Evolutionary conservation across 1,140 invertebrate species (phyloP), one percentile per base, ranked within the genome.

Genomic region (Brachionus manjavacas): DNA sequence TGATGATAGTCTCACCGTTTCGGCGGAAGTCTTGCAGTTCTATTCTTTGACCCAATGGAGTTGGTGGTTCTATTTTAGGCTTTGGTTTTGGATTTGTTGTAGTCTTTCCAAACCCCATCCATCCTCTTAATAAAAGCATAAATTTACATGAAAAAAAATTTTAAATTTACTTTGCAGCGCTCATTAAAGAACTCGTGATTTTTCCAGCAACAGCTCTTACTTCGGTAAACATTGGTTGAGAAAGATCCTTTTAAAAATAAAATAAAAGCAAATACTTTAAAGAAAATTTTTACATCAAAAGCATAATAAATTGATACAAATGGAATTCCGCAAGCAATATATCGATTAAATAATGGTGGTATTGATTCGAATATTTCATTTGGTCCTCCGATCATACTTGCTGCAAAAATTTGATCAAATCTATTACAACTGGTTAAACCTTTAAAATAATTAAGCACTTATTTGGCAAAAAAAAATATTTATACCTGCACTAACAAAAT

Each of bases 251-350:
- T 8, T 85, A 16, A 8, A 39, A 64, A 84, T 12, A 4, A 20
- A 20, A 25, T 49, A 25, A 35, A 35, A 35, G 31, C 6, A 31
- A 31, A 31, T 31, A 31, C 28, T 12, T 46, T 46, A 14, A 23
- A 39, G 31, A 2, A 43, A 66, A 20, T 7, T 16, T 78, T 85
- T 86, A 90, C 90, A 86, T 97, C 95, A 41, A 95, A 90, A 28
- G 94, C 94, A 90, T 94, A 94, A 89, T 96, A 95, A 89, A 96
- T 96, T 12, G 93, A 94, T 85, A 95, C 86, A 89, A 93, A 97
- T 3, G 96, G 96, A 86, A 93, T 91, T 2, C 96, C 96, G n/a
- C 92, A 92, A 16, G 93, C 93, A 20, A 96, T 87, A 68, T 96
- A 93, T 41, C 95, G 90, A 84, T 92, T 93, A 81, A 93, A 93